Evolutionary conservation across 2,888 invertebrate genomes (phyloP).

Genomic region (Acheta domesticus): DNA sequence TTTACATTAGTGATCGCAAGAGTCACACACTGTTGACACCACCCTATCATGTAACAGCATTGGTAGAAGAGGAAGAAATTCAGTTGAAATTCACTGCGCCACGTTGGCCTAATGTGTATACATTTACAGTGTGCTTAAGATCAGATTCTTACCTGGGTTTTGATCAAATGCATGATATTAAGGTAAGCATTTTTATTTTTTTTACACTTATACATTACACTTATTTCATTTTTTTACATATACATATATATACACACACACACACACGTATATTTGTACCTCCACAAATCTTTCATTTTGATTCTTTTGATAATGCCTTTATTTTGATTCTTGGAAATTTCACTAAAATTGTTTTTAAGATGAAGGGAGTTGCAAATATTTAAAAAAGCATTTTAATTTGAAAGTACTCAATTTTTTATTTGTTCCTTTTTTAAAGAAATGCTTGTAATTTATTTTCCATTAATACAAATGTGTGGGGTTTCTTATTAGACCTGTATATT

Average conservation of each 20-base stretch:
- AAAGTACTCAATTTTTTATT: too few species aligned
- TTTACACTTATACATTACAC: neutral
- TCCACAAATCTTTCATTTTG: neutral
- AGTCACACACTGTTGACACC: conserved; percentile 86
- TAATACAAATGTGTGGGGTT: too few species aligned
- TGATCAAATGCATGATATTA: conserved; percentile 92
- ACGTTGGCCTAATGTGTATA: conserved; percentile 85
- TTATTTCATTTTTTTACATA: too few species aligned
- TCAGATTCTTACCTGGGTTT: conserved; percentile 97
- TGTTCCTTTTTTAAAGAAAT: too few species aligned
- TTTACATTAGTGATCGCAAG: conserved; percentile 95
- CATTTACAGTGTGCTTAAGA: conserved; percentile 86
- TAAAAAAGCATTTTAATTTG: too few species aligned
- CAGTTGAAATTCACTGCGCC: conserved; percentile 97
- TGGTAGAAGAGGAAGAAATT: conserved; percentile 84
- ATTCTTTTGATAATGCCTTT: neutral
- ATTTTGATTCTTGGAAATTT: too few species aligned
- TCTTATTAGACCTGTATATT: too few species aligned
- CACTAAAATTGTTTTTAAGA: too few species aligned
- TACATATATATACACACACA: too few species aligned
- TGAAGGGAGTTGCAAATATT: too few species aligned
- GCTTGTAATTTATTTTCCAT: too few species aligned
- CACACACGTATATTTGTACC: neutral
- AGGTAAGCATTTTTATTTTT: conserved; percentile 51
- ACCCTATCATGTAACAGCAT: conserved; percentile 89